These are phyloP conservation scores for Sitta carolinensis DNA, from an alignment of 2,797 vertebrate genomes.

Conservation along the genomic window DNA sequence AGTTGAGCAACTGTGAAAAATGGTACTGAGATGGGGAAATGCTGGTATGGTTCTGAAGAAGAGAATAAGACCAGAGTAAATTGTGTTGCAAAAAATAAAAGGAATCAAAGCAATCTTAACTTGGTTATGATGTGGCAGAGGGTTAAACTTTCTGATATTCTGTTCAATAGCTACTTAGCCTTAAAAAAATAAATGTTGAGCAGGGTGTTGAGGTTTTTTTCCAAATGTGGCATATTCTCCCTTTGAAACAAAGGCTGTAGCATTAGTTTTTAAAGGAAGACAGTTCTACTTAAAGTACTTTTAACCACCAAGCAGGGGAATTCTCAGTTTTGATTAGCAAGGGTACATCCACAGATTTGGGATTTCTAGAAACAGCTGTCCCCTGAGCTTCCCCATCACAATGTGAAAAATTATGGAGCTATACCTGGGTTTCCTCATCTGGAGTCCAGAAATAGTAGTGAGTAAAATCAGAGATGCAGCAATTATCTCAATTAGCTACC, in stretches of 20 bases:
- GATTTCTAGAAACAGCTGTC: neutral
- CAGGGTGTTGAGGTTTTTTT: neutral
- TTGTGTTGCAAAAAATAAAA: neutral
- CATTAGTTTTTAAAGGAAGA: neutral
- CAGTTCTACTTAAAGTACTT: neutral
- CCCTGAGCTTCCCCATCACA: neutral
- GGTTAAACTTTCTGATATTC: neutral
- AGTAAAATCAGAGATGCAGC: conserved; percentile 20
- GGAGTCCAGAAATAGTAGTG: conserved; percentile 12
- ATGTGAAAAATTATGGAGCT: neutral
- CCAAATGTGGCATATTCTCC: neutral
- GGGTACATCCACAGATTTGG: neutral
- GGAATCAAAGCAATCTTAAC: neutral
- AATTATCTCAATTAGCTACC: conserved; percentile 51
- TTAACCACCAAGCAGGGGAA: too few relatives aligned
- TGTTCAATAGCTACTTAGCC: neutral
- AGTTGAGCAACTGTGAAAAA: neutral
- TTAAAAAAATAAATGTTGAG: neutral
- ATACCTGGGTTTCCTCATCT: neutral
- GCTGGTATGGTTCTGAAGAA: neutral
- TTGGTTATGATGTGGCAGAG: neutral
- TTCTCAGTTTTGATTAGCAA: neutral
- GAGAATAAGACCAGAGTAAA: neutral
- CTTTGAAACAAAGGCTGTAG: neutral
- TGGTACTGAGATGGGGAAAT: neutral